Percentiles rank a stretch among this genome's conserved stretches.
These are phyloP conservation scores for Thaumatotibia leucotreta DNA, from an alignment of 1,140 invertebrate genomes.

Conservation along the genomic window DNA sequence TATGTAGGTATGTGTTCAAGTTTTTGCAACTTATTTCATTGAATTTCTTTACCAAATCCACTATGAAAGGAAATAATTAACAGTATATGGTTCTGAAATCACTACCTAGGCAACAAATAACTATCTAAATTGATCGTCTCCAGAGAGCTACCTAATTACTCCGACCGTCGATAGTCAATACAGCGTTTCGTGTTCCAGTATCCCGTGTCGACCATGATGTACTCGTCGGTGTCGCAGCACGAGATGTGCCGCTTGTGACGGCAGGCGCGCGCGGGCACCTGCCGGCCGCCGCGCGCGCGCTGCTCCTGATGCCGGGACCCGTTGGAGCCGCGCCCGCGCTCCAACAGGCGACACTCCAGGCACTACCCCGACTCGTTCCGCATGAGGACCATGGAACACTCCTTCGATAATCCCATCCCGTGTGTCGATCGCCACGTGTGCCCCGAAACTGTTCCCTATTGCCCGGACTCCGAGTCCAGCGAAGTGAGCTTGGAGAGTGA, in stretches of 20 bases:
- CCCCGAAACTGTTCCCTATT: slow-evolving; percentile 34
- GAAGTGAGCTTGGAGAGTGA: slow-evolving; percentile 64
- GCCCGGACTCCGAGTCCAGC: slow-evolving; percentile 60
- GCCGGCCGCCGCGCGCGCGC: slow-evolving; percentile 42
- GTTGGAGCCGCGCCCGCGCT: slow-evolving; percentile 32
- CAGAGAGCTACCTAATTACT: not conserved
- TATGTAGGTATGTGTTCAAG: too few relatives aligned
- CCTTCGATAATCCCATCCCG: slow-evolving; percentile 48
- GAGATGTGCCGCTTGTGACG: slow-evolving; percentile 76
- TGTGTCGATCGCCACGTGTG: slow-evolving; percentile 54
- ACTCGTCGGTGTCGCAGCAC: slow-evolving; percentile 70
- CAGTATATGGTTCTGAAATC: not conserved
- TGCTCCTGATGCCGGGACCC: slow-evolving; percentile 60
- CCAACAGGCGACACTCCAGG: slow-evolving; percentile 31
- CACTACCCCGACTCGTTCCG: slow-evolving; percentile 39
- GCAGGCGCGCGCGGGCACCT: slow-evolving; percentile 59
- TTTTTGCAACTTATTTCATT: too few relatives aligned
- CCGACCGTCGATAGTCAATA: not conserved
- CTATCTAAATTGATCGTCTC: not conserved
- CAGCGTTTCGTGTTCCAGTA: slow-evolving; percentile 52
- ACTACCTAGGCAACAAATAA: not conserved
- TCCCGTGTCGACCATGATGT: slow-evolving; percentile 73
- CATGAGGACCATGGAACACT: slow-evolving; percentile 45
- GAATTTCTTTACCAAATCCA: not conserved
- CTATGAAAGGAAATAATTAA: not conserved